Conservation (phyloP, 2,113 vertebrate species). For the Irena cyanogastra region DNA sequence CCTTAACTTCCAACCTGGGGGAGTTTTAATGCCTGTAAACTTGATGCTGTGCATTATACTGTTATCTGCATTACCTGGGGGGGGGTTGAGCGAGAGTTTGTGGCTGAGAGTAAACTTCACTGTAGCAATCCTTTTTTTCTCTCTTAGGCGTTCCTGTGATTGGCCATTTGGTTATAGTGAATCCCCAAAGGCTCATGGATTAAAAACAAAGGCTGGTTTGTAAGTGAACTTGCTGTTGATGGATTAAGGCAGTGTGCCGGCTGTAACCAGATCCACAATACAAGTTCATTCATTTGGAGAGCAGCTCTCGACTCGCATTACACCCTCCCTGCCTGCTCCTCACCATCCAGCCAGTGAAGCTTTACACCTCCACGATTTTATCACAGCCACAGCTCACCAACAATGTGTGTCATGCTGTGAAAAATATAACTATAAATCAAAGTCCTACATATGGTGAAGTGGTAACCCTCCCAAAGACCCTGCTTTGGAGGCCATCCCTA, state of each 20-base stretch:
- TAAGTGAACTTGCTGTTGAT: constrained; percentile 78
- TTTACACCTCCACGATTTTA: constrained; percentile 69
- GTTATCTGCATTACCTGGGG: constrained; percentile 8
- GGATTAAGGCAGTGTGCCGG: constrained; percentile 73
- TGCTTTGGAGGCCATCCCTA: not conserved
- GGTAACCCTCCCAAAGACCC: not conserved
- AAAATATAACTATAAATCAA: constrained; percentile 66
- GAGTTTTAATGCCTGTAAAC: not conserved
- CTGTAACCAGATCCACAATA: constrained; percentile 69
- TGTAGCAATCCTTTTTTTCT: not conserved
- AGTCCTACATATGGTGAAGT: constrained; percentile 16
- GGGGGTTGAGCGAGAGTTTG: not conserved
- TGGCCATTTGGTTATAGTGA: constrained; percentile 56
- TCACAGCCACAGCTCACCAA: constrained; percentile 54
- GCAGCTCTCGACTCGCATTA: constrained; percentile 55
- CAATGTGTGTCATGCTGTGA: constrained; percentile 55
- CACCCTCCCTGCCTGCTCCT: constrained; percentile 42
- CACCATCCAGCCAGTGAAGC: constrained; percentile 65
- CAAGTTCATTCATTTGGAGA: constrained; percentile 69
- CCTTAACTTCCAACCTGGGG: not conserved
- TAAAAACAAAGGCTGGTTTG: constrained; percentile 84
- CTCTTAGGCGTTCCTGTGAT: constrained; percentile 41
- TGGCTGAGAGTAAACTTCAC: constrained; percentile 36
- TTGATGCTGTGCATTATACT: not conserved
- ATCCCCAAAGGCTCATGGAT: constrained; percentile 75